Conservation (phyloP, 2,888 invertebrate species). For the Sinelater perroti region DNA sequence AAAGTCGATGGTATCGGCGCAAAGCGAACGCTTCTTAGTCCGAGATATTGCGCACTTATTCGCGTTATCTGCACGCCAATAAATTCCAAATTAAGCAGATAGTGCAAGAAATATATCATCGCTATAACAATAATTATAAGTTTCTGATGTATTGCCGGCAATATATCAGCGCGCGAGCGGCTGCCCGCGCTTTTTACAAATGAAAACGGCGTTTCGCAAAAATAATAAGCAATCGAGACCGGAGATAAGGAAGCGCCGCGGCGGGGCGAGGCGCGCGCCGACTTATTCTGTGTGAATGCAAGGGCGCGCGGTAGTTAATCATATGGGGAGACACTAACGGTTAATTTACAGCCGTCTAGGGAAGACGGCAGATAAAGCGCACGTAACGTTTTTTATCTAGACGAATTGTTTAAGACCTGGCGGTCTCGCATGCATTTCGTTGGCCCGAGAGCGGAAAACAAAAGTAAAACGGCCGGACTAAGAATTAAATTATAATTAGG, state of each 20-base stretch:
- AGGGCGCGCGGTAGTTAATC: constrained; percentile 35
- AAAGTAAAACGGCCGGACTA: no score
- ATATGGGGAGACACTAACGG: constrained; percentile 32
- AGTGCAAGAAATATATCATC: constrained; percentile 55
- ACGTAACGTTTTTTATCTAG: constrained; percentile 29
- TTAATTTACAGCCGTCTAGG: constrained; percentile 35
- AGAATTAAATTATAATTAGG: no score
- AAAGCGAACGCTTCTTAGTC: constrained; percentile 33
- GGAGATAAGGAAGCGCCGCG: constrained; percentile 33
- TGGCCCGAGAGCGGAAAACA: no score
- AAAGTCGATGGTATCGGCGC: constrained; percentile 27
- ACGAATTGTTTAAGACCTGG: constrained; percentile 19
- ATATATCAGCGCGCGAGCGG: constrained; percentile 40
- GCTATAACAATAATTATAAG: constrained; percentile 54
- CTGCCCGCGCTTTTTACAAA: constrained; percentile 31
- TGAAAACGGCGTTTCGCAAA: constrained; percentile 28
- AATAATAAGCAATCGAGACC: constrained; percentile 34
- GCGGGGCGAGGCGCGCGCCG: constrained; percentile 28
- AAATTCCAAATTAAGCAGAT: constrained; percentile 55
- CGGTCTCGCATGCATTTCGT: constrained; percentile 9
- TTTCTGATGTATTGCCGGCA: constrained; percentile 45
- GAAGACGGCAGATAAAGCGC: constrained; percentile 32
- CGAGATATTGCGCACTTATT: constrained; percentile 45
- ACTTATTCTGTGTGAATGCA: constrained; percentile 34
- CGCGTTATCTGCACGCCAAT: constrained; percentile 52